Conservation (phyloP, 2,113 vertebrate genomes). For the Corythornis madagascariensis region DNA sequence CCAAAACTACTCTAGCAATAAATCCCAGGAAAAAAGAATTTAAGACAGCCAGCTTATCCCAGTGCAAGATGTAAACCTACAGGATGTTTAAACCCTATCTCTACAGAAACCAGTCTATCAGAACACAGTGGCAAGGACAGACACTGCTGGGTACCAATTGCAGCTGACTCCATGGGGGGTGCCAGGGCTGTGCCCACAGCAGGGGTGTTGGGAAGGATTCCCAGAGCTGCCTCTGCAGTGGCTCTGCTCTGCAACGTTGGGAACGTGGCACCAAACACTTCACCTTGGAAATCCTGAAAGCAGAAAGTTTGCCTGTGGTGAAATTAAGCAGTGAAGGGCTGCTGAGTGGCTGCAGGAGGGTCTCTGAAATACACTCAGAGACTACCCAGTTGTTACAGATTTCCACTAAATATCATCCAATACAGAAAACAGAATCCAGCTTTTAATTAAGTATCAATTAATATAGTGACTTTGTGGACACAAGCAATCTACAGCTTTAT, state of each 20-base stretch:
- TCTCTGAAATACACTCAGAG: too few relatives aligned
- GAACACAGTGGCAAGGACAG: fast-evolving
- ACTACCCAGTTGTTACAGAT: too few relatives aligned
- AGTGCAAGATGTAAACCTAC: background rate
- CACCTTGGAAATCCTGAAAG: too few relatives aligned
- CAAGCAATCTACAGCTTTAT: background rate
- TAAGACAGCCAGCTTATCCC: background rate
- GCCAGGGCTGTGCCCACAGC: background rate
- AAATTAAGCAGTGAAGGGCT: too few relatives aligned
- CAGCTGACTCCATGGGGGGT: fast-evolving
- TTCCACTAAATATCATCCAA: too few relatives aligned
- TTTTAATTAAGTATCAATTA: too few relatives aligned
- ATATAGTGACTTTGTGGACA: background rate
- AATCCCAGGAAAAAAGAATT: background rate
- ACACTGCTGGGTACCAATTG: background rate
- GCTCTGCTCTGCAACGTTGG: background rate
- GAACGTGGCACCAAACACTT: background rate
- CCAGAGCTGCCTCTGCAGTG: background rate
- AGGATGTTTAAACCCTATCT: background rate
- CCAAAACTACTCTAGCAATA: background rate
- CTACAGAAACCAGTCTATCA: background rate
- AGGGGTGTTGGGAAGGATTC: background rate
- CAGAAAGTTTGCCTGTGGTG: too few relatives aligned
- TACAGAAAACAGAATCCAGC: too few relatives aligned
- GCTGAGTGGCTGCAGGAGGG: too few relatives aligned